Evolutionary conservation across 1,140 invertebrate species (phyloP).

Genomic region (Chelonus insularis): DNA sequence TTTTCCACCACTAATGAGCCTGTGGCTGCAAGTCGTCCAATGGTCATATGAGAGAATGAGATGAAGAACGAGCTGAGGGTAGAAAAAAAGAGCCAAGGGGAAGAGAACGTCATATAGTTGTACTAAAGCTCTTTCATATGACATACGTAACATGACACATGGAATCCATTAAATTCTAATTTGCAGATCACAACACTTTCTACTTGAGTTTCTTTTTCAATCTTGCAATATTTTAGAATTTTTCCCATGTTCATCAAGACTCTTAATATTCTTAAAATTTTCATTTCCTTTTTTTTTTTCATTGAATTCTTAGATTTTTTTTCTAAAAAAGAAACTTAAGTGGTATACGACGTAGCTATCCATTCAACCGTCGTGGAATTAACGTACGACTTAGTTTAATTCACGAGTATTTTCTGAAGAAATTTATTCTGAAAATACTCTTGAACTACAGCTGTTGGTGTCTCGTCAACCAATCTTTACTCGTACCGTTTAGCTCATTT

Average conservation of each 20-base stretch:
- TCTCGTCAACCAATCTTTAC: constrained; percentile 40
- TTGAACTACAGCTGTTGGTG: constrained; percentile 49
- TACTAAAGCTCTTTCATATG: constrained; percentile 6
- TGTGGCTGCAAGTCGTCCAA: constrained; percentile 33
- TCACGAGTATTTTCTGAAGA: no score
- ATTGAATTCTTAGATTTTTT: neutral
- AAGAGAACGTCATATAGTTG: neutral
- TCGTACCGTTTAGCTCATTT: neutral
- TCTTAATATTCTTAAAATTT: constrained; percentile 5
- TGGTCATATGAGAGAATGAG: constrained; percentile 4
- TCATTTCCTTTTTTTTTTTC: neutral
- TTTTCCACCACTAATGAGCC: constrained; percentile 52
- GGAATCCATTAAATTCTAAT: constrained; percentile 20
- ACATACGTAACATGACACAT: neutral
- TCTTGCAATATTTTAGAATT: neutral
- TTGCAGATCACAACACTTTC: constrained; percentile 11
- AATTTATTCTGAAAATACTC: constrained; percentile 33
- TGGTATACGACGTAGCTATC: no score
- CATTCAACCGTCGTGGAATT: no score
- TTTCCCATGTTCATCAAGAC: neutral
- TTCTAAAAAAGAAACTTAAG: no score
- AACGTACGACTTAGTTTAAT: no score
- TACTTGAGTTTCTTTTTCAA: neutral
- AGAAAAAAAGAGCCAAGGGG: neutral
- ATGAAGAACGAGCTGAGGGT: neutral